Percentiles rank a stretch among this genome's conserved stretches.
phyloP scores from a whole-genome alignment of 2,888 invertebrate genomes.

The Aplocera efformata region DNA sequence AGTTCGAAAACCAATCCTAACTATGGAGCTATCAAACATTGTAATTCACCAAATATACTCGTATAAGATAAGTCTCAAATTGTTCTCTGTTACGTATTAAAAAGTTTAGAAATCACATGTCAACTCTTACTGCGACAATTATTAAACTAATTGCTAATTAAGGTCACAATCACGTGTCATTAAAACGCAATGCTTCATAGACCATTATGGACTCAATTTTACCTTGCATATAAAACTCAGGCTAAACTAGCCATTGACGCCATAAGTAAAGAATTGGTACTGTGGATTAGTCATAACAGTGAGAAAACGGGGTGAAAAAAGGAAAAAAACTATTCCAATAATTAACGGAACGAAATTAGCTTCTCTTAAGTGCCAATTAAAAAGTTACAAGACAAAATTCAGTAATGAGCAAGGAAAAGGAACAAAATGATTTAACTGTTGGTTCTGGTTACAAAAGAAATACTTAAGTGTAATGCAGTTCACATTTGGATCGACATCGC shows the following conservation, averaged over 20 bases:
- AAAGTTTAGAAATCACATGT: slow-evolving; percentile 6
- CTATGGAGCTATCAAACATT: too few species aligned
- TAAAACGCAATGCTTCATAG: slow-evolving; percentile 53
- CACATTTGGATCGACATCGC: too few species aligned
- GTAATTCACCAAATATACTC: too few species aligned
- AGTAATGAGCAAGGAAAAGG: too few species aligned
- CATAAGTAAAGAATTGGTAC: slow-evolving; percentile 20
- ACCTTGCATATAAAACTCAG: slow-evolving; percentile 51
- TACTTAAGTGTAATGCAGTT: too few species aligned
- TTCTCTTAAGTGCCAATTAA: slow-evolving; percentile 5
- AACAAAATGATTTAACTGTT: too few species aligned
- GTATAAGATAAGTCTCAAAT: too few species aligned
- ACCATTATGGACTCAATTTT: slow-evolving; percentile 46
- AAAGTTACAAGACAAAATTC: too few species aligned
- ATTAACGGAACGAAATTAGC: slow-evolving; percentile 1
- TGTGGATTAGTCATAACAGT: slow-evolving; percentile 5
- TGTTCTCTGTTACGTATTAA: slow-evolving; percentile 9
- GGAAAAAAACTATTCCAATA: neutral
- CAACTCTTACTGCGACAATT: slow-evolving; percentile 16
- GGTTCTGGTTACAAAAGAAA: too few species aligned
- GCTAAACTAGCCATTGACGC: slow-evolving; percentile 14
- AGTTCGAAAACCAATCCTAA: too few species aligned
- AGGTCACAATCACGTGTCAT: slow-evolving; percentile 29
- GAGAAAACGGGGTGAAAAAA: slow-evolving; percentile 8
- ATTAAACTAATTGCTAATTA: slow-evolving; percentile 23